These are phyloP conservation scores for Choreutis nemorana DNA, from an alignment of 2,888 invertebrate genomes.

Conservation along the genomic window DNA sequence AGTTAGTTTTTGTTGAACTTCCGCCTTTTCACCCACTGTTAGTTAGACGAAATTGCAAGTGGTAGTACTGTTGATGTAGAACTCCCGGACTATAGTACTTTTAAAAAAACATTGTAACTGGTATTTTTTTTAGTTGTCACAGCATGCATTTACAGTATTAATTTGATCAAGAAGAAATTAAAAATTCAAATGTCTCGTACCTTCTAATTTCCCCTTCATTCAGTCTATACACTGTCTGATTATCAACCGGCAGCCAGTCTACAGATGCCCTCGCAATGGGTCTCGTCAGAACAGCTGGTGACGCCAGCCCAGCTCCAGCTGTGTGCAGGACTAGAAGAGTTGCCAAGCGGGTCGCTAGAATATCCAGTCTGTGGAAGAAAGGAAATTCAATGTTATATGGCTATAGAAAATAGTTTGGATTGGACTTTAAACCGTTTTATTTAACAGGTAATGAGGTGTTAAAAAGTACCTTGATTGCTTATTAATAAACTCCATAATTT, in stretches of 20 bases:
- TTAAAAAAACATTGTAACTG: too few species aligned
- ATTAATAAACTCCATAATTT: too few species aligned
- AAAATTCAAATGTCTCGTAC: conserved; percentile 18
- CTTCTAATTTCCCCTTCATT: conserved; percentile 37
- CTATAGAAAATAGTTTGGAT: neutral
- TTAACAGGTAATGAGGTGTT: too few species aligned
- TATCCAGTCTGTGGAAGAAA: too few species aligned
- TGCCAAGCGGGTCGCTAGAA: conserved; percentile 32
- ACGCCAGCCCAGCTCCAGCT: conserved; percentile 46
- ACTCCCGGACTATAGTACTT: too few species aligned
- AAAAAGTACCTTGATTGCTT: too few species aligned
- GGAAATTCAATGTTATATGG: neutral
- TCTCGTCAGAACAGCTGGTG: conserved; percentile 41
- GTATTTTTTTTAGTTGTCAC: neutral
- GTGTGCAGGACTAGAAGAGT: conserved; percentile 40
- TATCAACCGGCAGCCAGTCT: conserved; percentile 51
- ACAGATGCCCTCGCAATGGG: conserved; percentile 26
- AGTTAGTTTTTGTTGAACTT: too few species aligned
- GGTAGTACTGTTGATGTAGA: too few species aligned
- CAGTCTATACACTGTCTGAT: conserved; percentile 47
- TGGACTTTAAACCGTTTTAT: neutral
- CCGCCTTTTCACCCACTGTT: too few species aligned
- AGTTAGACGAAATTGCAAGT: too few species aligned
- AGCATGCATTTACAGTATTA: conserved; percentile 5
- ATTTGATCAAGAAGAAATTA: conserved; percentile 4